These are phyloP conservation scores for Semicossyphus pulcher DNA, from an alignment of 2,113 vertebrate species.

Conservation along the genomic window DNA sequence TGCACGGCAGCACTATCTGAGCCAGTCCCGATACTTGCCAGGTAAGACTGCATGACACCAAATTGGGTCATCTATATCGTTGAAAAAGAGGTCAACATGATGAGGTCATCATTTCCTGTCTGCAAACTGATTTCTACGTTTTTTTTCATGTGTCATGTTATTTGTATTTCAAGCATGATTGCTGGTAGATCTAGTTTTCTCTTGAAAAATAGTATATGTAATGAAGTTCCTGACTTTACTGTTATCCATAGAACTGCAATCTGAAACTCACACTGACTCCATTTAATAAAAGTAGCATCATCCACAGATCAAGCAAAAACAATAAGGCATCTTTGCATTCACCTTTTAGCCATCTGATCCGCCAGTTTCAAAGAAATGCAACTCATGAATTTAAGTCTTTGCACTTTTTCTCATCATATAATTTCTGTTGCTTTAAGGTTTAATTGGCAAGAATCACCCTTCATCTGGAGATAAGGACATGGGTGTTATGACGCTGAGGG, in stretches of 20 bases:
- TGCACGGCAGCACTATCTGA: constrained; percentile 94
- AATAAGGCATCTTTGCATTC: background rate
- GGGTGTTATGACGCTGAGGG: constrained; percentile 70
- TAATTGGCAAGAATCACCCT: constrained; percentile 90
- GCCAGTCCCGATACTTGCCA: constrained; percentile 94
- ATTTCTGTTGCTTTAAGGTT: constrained; percentile 80
- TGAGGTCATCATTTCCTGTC: too few relatives aligned
- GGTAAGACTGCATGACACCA: constrained; percentile 80
- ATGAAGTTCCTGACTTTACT: too few relatives aligned
- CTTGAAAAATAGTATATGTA: too few relatives aligned
- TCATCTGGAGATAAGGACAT: constrained; percentile 83
- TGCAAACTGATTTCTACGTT: too few relatives aligned
- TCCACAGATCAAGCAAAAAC: too few relatives aligned
- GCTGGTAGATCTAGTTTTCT: too few relatives aligned
- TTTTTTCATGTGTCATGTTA: too few relatives aligned
- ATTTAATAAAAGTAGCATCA: too few relatives aligned
- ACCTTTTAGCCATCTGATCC: background rate
- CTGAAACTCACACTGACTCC: too few relatives aligned
- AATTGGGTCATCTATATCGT: background rate
- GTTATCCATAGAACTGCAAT: too few relatives aligned
- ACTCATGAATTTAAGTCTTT: background rate
- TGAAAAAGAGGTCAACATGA: background rate
- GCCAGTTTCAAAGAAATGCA: background rate
- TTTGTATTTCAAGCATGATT: too few relatives aligned
- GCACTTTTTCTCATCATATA: background rate